Percentiles rank a stretch among this genome's conserved stretches.
phyloP scores from a whole-genome alignment of 2,888 invertebrate species.

The Drosophila bunnanda region DNA sequence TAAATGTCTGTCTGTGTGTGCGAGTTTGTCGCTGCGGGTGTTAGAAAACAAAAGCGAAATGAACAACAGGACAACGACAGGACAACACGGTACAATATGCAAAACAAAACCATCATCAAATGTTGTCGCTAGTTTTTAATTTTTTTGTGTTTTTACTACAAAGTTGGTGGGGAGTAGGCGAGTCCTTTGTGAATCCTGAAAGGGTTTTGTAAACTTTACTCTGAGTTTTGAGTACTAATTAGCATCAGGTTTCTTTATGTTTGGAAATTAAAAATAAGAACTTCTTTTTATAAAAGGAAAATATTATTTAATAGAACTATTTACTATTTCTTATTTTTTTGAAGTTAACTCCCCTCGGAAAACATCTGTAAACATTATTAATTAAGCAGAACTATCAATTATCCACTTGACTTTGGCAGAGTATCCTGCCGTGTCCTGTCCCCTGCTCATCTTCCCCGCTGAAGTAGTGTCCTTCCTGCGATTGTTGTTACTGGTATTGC shows the following conservation, averaged over 20 bases:
- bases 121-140: slow-evolving; percentile 50
- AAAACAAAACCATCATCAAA: slow-evolving; percentile 73
- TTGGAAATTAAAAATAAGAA: not conserved
- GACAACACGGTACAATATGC: slow-evolving; percentile 64
- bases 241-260: not conserved
- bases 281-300: no score
- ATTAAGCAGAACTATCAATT: not conserved
- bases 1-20: not conserved
- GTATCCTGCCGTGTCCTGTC: slow-evolving; percentile 13
- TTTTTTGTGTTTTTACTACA: slow-evolving; percentile 1
- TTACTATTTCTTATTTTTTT: no score
- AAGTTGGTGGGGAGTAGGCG: not conserved
- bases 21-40: slow-evolving; percentile 76
- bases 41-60: slow-evolving; percentile 75
- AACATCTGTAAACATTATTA: not conserved
- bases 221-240: not conserved
- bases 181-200: slow-evolving; percentile 8
- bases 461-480: slow-evolving; percentile 9
- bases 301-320: no score
- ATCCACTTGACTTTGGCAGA: slow-evolving; percentile 15
- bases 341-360: not conserved
- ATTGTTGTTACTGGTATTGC: slow-evolving; percentile 35
- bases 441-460: not conserved
- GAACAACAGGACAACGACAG: slow-evolving; percentile 63
- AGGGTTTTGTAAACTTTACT: not conserved